Conservation (phyloP, 2,888 invertebrate genomes). For the Plagodis dolabraria region DNA sequence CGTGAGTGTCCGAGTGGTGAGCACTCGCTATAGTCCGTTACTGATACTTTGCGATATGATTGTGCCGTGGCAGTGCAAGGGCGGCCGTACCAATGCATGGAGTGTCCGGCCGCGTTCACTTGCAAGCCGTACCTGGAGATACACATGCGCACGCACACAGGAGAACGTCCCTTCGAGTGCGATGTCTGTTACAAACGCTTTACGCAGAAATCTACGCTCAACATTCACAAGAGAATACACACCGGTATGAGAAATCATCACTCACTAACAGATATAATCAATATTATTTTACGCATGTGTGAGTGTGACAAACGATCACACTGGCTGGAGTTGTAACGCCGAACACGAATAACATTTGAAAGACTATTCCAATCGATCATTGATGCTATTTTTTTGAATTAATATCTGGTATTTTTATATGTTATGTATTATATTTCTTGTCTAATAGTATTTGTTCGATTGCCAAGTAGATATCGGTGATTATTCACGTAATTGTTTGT, state of each 20-base stretch:
- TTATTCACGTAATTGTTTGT: constrained; percentile 16
- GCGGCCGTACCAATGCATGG: constrained; percentile 83
- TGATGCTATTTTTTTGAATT: background rate
- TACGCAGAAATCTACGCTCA: constrained; percentile 85
- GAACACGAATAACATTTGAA: constrained; percentile 44
- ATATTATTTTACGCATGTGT: constrained; percentile 3
- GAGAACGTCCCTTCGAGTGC: constrained; percentile 84
- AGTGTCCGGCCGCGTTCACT: constrained; percentile 85
- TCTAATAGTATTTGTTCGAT: constrained; percentile 45
- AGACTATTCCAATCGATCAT: background rate
- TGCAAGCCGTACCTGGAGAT: constrained; percentile 87
- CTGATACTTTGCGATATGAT: constrained; percentile 43
- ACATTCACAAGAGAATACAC: constrained; percentile 85
- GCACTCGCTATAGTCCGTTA: constrained; percentile 40
- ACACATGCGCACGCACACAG: constrained; percentile 86
- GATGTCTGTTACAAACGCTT: constrained; percentile 85
- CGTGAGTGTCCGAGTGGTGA: constrained; percentile 45
- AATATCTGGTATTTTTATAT: background rate
- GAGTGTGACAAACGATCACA: constrained; percentile 5
- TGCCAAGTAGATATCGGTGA: constrained; percentile 25
- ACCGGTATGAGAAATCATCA: constrained; percentile 70
- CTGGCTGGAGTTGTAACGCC: constrained; percentile 3
- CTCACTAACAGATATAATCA: constrained; percentile 26
- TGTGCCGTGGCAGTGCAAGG: constrained; percentile 76
- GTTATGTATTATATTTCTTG: background rate